These are phyloP conservation scores for Pardalotus punctatus DNA, from an alignment of 2,113 vertebrate genomes.

Conservation along the genomic window DNA sequence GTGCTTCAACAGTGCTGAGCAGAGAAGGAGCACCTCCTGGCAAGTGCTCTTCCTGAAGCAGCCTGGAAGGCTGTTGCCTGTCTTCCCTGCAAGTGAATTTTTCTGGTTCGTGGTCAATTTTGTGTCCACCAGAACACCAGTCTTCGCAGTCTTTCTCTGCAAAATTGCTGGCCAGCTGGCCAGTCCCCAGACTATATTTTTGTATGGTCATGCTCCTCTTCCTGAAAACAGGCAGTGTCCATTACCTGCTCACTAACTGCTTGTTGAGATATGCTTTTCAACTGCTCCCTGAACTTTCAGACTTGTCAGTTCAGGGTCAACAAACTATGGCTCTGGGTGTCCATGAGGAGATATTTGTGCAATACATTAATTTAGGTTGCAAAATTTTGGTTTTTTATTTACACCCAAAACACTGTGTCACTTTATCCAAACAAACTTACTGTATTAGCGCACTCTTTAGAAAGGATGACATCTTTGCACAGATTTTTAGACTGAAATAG, in stretches of 20 bases:
- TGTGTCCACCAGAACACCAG: fast-evolving
- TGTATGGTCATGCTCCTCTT: background rate
- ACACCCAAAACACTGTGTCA: background rate
- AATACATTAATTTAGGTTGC: constrained; percentile 40
- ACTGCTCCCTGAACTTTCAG: background rate
- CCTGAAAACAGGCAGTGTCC: background rate
- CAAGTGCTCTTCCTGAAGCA: background rate
- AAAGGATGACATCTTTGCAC: constrained; percentile 41
- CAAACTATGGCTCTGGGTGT: background rate
- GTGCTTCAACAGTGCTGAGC: background rate
- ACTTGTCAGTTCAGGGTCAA: background rate
- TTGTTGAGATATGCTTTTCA: background rate
- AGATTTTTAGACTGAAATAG: constrained; percentile 53
- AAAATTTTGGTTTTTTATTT: constrained; percentile 42
- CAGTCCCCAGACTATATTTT: background rate
- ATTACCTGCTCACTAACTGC: background rate
- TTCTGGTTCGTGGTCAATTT: background rate
- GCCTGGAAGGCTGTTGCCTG: background rate
- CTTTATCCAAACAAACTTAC: constrained; percentile 58
- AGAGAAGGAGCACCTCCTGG: background rate
- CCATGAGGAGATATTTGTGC: constrained; percentile 35
- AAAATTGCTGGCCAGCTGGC: background rate
- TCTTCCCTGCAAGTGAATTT: background rate
- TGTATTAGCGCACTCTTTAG: constrained; percentile 53
- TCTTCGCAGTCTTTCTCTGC: background rate